Conservation (phyloP, 2,888 invertebrate genomes). For the Plagiodera versicolora region DNA sequence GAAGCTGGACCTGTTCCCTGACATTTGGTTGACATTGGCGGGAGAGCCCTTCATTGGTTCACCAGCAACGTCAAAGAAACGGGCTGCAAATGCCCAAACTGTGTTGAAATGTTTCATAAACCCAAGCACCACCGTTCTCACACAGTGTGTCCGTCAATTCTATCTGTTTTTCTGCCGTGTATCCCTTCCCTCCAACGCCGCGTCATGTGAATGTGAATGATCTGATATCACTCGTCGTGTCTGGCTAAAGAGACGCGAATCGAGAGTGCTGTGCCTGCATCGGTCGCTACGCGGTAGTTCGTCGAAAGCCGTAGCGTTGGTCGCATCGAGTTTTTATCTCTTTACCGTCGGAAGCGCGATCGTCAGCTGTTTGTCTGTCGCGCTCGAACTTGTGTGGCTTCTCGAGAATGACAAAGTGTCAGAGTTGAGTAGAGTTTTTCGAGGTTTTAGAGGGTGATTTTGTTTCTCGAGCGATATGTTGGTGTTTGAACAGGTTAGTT, state of each 20-base stretch:
- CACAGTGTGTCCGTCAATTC: too few species aligned
- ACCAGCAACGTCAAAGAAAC: too few species aligned
- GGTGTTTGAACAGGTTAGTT: conserved; percentile 40
- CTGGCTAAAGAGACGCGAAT: conserved; percentile 24
- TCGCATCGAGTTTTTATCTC: conserved; percentile 10
- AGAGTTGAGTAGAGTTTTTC: conserved; percentile 24
- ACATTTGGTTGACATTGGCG: too few species aligned
- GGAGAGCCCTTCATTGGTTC: too few species aligned
- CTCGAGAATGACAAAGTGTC: conserved; percentile 32
- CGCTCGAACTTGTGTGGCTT: conserved; percentile 28
- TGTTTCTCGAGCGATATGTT: conserved; percentile 33
- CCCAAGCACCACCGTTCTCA: too few species aligned
- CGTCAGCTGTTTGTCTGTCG: conserved; percentile 24
- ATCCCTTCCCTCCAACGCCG: conserved; percentile 32
- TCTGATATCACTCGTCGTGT: conserved; percentile 39
- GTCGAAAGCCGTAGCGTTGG: conserved; percentile 1
- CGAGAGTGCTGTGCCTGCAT: too few species aligned
- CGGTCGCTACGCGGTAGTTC: too few species aligned
- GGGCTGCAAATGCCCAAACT: too few species aligned
- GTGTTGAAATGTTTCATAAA: too few species aligned
- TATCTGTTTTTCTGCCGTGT: conserved; percentile 27
- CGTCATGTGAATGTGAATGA: conserved; percentile 45
- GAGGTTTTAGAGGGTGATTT: conserved; percentile 18
- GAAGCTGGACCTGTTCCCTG: too few species aligned
- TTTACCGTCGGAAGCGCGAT: conserved; percentile 16